A percentile compares a stretch with the other conserved stretches of the same genome.
These are phyloP conservation scores for Heliocidaris erythrogramma DNA, from an alignment of 35 echinoderm and acorn worm species.

Conservation along the genomic window DNA sequence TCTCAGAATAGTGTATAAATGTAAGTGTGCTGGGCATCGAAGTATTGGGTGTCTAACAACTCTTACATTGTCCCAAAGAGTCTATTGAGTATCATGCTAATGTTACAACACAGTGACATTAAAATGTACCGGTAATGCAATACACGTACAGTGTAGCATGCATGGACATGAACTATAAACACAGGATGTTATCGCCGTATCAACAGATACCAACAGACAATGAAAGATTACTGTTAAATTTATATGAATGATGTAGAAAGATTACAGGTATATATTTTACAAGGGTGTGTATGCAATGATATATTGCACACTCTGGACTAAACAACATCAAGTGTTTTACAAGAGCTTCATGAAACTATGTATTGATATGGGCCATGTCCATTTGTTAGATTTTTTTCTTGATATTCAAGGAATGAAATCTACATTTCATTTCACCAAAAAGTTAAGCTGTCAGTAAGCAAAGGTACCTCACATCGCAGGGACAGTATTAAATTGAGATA, in stretches of 20 bases:
- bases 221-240: not conserved
- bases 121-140: not conserved
- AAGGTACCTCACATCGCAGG: too few species aligned
- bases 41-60: not conserved
- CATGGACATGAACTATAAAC: not conserved
- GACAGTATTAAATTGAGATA: too few species aligned
- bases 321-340: not conserved
- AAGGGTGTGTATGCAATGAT: not conserved
- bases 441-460: too few species aligned
- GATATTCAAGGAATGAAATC: not conserved
- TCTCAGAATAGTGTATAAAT: not conserved
- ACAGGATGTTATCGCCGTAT: not conserved
- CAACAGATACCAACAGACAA: too few species aligned
- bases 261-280: not conserved
- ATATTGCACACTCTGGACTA: not conserved
- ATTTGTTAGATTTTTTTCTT: not conserved
- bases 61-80: not conserved
- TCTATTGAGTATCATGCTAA: not conserved
- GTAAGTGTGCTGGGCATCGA: not conserved
- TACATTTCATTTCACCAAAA: too few species aligned
- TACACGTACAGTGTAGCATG: not conserved
- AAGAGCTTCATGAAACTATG: not conserved
- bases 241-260: not conserved
- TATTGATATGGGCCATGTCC: not conserved
- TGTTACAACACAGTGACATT: not conserved